Conservation (phyloP, 2,888 invertebrate species). For the Chrysotoxum bicinctum region DNA sequence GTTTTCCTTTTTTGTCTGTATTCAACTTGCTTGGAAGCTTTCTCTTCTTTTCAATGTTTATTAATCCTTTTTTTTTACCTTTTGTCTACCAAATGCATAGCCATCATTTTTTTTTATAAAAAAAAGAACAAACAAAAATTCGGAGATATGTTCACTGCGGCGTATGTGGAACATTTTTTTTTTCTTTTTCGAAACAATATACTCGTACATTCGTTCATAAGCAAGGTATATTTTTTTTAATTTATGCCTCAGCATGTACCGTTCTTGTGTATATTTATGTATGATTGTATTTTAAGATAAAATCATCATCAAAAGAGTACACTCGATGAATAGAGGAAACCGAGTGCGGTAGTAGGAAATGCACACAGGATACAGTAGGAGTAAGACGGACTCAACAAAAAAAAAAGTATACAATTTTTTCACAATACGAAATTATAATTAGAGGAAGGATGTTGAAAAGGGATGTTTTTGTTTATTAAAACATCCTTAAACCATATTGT, state of each 20-base stretch:
- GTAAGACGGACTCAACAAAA: neutral
- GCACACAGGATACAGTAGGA: neutral
- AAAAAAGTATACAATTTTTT: constrained; percentile 3
- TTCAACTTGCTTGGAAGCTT: neutral
- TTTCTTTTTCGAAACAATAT: neutral
- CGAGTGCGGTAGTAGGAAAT: constrained; percentile 22
- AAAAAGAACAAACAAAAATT: neutral
- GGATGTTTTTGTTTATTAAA: neutral
- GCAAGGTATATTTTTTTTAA: constrained; percentile 39
- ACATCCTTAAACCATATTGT: neutral
- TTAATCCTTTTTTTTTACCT: neutral
- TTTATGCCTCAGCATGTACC: neutral
- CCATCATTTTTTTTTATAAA: neutral
- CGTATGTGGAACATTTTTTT: constrained; percentile 59
- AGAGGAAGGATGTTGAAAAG: neutral
- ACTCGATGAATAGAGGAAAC: constrained; percentile 36
- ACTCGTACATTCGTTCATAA: neutral
- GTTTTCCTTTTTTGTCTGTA: neutral
- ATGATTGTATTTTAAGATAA: constrained; percentile 17
- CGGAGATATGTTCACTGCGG: constrained; percentile 13
- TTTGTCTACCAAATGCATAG: neutral
- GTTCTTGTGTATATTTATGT: neutral
- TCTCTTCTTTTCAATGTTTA: neutral
- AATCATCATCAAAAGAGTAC: constrained; percentile 55
- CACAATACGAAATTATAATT: constrained; percentile 8